Conservation (phyloP, 2,888 invertebrate species). For the Agriotes lineatus region DNA sequence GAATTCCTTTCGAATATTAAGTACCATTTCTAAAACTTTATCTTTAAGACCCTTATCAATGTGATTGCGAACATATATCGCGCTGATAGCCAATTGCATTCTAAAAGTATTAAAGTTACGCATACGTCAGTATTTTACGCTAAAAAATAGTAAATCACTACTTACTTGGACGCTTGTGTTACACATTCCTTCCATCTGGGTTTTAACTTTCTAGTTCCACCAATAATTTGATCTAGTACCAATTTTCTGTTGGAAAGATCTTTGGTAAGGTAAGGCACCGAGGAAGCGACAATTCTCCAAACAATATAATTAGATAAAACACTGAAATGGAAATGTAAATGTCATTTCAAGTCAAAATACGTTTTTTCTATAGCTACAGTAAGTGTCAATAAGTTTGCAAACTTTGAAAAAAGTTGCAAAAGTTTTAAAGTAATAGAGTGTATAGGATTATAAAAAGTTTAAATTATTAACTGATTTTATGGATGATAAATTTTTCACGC, state of each 20-base stretch:
- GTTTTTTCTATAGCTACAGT: no score
- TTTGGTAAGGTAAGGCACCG: slow-evolving; percentile 81
- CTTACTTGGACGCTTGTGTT: background rate
- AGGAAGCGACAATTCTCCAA: slow-evolving; percentile 86
- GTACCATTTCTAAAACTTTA: slow-evolving; percentile 56
- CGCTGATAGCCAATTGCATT: slow-evolving; percentile 77
- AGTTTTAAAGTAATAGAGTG: no score
- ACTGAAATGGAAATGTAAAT: slow-evolving; percentile 59
- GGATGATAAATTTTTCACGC: no score
- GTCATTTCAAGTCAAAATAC: background rate
- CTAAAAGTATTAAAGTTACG: slow-evolving; percentile 61
- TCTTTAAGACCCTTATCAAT: slow-evolving; percentile 70
- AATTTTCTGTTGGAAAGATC: slow-evolving; percentile 79
- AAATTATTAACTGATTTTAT: no score
- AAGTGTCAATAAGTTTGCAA: no score
- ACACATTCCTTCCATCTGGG: slow-evolving; percentile 87
- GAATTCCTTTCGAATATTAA: slow-evolving; percentile 59
- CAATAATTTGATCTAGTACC: slow-evolving; percentile 79
- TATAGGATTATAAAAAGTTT: no score
- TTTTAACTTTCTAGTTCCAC: slow-evolving; percentile 82
- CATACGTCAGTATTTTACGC: no score
- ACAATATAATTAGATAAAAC: slow-evolving; percentile 87
- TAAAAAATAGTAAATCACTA: background rate
- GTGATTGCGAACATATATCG: slow-evolving; percentile 84
- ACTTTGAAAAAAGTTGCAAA: no score